Base-by-base conservation (phyloP, 1,140 invertebrate genomes). In the Drosophila kohkoa region DNA sequence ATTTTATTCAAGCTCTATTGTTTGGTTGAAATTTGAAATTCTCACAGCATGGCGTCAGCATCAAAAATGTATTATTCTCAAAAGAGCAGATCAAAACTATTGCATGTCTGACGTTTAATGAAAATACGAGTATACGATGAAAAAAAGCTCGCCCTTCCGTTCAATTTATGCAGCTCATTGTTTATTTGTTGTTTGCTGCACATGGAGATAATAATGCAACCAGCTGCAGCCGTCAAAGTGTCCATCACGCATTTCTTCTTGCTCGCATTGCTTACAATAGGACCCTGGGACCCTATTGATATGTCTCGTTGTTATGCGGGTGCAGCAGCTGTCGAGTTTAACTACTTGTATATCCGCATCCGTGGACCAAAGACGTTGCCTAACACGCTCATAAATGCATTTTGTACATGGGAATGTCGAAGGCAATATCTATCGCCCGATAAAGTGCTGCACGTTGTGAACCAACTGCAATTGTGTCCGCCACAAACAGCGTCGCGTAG, bases 391-490 rank as follows among this genome's bases (percentile, higher is more conserved):
- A 20, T 54, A 66, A 41, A 41, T 65, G 20, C 20, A 25, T 25
- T 25, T 25, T 25, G 48, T 52, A 41, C 49, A 11, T 15, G 45
- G 43, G 30, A 6, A 54, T 49, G 41, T 71, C 49, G 57, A 82
- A 46, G 41, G 71, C 49, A 57, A 82, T 79, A 87, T 82, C 68
- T 70, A 28, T 38, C 48, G 62, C 32, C 41, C 51, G 52, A 54
- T 55, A 68, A 51, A 66, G 64, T 63, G 65, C 80, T 80, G 35
- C 35, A 3, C 20, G 8, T 38, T 87, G 82, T 70, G 77, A 88
- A 69, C 73, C 59, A 54, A 72, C 72, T 74, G 35, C 67, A 64
- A 89, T 81, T 89, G 83, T 89, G 83, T 80, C 46, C 78, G 58
- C 25, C 15, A 54, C 4, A 38, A 13, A 41, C 10, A 41, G 16